Conservation (phyloP, 2,113 vertebrate species). For the Murina feae region DNA sequence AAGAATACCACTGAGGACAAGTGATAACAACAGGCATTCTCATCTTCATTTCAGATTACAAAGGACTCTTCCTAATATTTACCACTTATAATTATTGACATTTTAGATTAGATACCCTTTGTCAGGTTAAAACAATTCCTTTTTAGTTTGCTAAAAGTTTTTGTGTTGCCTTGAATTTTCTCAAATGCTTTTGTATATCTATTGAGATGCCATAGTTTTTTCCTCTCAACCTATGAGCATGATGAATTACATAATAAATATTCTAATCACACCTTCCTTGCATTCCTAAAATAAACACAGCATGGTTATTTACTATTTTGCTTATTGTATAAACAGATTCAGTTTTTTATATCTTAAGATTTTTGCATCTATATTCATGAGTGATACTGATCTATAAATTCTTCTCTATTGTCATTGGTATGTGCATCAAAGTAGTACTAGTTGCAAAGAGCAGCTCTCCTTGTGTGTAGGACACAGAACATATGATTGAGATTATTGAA, state of each 20-base stretch:
- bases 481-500: background rate
- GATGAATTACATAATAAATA: background rate
- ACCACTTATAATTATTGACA: background rate
- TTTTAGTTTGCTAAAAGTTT: background rate
- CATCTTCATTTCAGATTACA: background rate
- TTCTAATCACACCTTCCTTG: background rate
- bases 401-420: background rate
- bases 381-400: background rate
- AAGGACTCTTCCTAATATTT: background rate
- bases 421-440: background rate
- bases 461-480: background rate
- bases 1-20: background rate
- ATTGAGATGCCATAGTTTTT: background rate
- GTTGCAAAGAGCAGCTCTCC: background rate
- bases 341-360: background rate
- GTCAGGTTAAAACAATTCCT: background rate
- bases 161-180: background rate
- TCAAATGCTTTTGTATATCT: background rate
- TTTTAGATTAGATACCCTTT: background rate
- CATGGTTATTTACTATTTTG: background rate
- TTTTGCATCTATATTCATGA: background rate
- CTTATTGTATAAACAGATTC: background rate
- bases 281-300: background rate
- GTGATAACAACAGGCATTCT: background rate
- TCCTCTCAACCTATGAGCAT: background rate